These are phyloP conservation scores for Peucedramus taeniatus DNA, from an alignment of 2,113 vertebrate species.

Conservation along the genomic window DNA sequence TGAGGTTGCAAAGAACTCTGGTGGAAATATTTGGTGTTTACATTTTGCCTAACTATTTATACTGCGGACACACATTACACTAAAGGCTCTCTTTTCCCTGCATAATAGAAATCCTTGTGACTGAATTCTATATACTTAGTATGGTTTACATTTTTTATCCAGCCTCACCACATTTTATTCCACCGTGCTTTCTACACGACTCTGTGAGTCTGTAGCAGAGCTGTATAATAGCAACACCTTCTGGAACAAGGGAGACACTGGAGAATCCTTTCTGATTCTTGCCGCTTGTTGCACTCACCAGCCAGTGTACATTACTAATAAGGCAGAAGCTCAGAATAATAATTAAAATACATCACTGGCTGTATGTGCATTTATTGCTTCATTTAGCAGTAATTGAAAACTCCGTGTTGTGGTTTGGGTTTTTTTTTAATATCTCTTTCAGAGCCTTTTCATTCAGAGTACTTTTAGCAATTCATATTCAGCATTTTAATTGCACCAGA, in stretches of 20 bases:
- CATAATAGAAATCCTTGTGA: slow-evolving; percentile 77
- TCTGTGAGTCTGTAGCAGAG: neutral
- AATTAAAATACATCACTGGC: slow-evolving; percentile 3
- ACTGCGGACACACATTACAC: slow-evolving; percentile 57
- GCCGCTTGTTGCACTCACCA: neutral
- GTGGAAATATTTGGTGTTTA: slow-evolving; percentile 77
- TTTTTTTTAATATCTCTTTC: neutral
- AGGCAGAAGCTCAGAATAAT: neutral
- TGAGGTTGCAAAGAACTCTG: slow-evolving; percentile 62
- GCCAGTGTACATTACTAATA: neutral
- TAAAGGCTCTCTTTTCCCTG: slow-evolving; percentile 66
- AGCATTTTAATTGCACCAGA: neutral
- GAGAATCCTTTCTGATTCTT: neutral
- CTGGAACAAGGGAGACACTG: slow-evolving; percentile 51
- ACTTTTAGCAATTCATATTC: neutral
- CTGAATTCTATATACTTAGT: slow-evolving; percentile 61
- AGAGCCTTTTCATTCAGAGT: neutral
- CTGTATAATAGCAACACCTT: slow-evolving; percentile 71
- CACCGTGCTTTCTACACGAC: neutral
- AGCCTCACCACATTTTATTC: slow-evolving; percentile 53
- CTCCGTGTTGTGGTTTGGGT: neutral
- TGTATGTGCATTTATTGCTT: slow-evolving; percentile 20
- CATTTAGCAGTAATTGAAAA: neutral
- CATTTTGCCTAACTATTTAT: slow-evolving; percentile 75
- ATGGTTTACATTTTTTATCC: slow-evolving; percentile 66